Conservation (phyloP, 2,797 vertebrate genomes). For the Danio aesculapii region DNA sequence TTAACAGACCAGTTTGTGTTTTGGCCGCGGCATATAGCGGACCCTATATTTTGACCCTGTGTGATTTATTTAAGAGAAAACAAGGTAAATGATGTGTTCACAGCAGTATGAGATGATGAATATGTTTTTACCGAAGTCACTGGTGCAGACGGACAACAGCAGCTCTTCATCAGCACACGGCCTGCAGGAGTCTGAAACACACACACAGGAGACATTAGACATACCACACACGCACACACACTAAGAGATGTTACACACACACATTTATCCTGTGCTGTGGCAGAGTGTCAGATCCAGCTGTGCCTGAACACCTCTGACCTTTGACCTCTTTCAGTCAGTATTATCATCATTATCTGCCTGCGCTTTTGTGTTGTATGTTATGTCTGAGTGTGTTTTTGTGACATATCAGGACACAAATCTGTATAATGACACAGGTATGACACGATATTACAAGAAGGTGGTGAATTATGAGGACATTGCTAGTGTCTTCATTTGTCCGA, state of each 20-base stretch:
- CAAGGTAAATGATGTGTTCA: not conserved
- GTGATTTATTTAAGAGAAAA: not conserved
- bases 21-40: too few relatives aligned
- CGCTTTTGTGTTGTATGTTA: too few relatives aligned
- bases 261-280: not conserved
- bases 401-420: too few relatives aligned
- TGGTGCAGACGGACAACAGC: slow-evolving; percentile 91
- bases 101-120: not conserved
- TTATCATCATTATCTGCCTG: slow-evolving; percentile 18
- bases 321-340: slow-evolving; percentile 5
- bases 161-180: slow-evolving; percentile 91
- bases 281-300: slow-evolving; percentile 22
- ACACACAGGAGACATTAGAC: too few relatives aligned
- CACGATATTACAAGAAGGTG: too few relatives aligned
- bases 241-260: slow-evolving; percentile 3
- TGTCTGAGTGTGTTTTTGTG: too few relatives aligned
- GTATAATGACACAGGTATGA: too few relatives aligned
- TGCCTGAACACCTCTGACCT: slow-evolving; percentile 25
- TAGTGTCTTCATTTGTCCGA: too few relatives aligned
- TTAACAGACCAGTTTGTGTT: too few relatives aligned
- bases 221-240: slow-evolving; percentile 13
- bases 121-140: slow-evolving; percentile 88
- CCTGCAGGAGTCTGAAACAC: slow-evolving; percentile 83
- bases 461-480: too few relatives aligned
- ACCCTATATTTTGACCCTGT: too few relatives aligned